Conservation (phyloP, 2,888 invertebrate species). For the Oscheius onirici region DNA sequence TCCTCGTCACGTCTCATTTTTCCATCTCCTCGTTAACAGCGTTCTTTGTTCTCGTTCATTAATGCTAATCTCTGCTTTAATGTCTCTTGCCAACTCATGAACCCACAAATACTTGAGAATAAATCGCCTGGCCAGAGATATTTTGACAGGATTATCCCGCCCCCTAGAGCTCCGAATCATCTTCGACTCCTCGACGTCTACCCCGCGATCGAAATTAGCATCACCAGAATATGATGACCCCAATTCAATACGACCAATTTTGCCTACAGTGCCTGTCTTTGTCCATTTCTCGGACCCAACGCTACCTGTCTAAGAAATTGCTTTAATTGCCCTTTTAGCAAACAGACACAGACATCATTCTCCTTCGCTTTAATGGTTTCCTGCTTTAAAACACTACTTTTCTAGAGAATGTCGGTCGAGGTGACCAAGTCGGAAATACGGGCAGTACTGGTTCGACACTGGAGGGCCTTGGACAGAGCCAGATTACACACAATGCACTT, state of each 20-base stretch:
- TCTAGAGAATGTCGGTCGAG: conserved; percentile 19
- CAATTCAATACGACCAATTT: not conserved
- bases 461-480: conserved; percentile 67
- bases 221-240: not conserved
- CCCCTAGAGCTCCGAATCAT: not conserved
- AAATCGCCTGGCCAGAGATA: not conserved
- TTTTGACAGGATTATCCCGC: conserved; percentile 10
- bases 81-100: too few relatives aligned
- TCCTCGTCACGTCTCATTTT: too few relatives aligned
- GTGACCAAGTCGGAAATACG: conserved; percentile 57
- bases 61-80: too few relatives aligned
- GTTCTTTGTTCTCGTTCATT: too few relatives aligned
- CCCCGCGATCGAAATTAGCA: not conserved
- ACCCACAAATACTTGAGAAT: not conserved
- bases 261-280: not conserved
- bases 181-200: not conserved
- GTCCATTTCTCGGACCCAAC: not conserved
- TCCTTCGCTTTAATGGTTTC: not conserved
- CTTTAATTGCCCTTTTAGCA: conserved; percentile 3
- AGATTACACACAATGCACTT: conserved; percentile 68
- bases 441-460: conserved; percentile 66
- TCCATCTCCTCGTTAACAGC: too few relatives aligned
- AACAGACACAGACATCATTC: not conserved
- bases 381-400: not conserved
- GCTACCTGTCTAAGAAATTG: not conserved